Base-by-base conservation (phyloP, 2,797 vertebrate species). In the Pangasius mekongensis region DNA sequence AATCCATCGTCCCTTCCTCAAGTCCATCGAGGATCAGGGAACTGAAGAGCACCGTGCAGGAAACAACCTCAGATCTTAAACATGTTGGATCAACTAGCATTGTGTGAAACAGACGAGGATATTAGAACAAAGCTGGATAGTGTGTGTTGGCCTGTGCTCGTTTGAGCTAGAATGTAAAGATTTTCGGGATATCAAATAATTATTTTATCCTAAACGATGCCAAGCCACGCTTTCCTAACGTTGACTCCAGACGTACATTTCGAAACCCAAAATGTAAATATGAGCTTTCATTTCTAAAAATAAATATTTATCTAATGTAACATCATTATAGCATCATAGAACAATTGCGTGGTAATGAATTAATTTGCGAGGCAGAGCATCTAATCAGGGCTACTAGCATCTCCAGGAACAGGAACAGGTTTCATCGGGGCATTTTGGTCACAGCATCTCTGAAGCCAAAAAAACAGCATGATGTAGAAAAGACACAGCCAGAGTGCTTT, bases 371-470 rank as follows among this genome's bases (percentile, higher is more conserved):
- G 33, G 49, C 62, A 84, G 85, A 77, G 58, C 58, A 88, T 78
- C 43, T 66, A 83, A 87, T 84, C 73, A 86, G 90, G 86, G 86
- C 83, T 89, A 87, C 80, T 39, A 47, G 69, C 86, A 83, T 86
- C 87, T 88, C 49, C 30, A 43, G 56, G 27, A 80, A 83, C 24
- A n/a, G 39, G 81, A 83, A 33, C 16, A 67, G 8, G 39, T 47
- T 20, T 83, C 20, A 88, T 77, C 56, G 52, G 71, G 66, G 84
- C 85, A 85, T 89, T 86, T 36, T 82, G 77, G 84, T 5, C 52
- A 89, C 87, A 86, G 89, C 90, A 93, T 43, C 13, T 83, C 24
- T 83, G 58, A 64, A 94, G 92, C 91, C 93, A 94, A 36, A 36
- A 93, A 86, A 82, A 81, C 92, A 92, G 92, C 91, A 88, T 43